Percentiles rank a stretch among this genome's conserved stretches.
Conservation (phyloP, 2,888 invertebrate species). For the Nezara viridula region DNA sequence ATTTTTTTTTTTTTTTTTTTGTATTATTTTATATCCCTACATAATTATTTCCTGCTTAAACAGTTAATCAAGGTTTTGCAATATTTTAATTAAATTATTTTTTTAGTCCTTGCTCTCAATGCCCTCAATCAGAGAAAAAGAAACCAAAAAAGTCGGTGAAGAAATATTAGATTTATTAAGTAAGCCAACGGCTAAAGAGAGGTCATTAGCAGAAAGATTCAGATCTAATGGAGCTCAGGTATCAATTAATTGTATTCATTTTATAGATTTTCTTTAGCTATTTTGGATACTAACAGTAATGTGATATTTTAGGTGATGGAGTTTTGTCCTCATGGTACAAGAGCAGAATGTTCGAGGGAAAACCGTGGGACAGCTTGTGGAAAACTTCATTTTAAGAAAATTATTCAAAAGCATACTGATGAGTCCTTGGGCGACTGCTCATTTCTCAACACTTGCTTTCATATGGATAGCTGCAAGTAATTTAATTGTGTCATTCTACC, state of each 20-base stretch:
- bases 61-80: background rate
- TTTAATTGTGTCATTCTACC: conserved; percentile 58
- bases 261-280: background rate
- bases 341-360: conserved; percentile 82
- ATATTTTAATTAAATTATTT: background rate
- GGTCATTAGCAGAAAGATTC: conserved; percentile 94
- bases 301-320: conserved; percentile 84
- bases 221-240: conserved; percentile 82
- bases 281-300: background rate
- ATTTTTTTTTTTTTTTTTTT: too few relatives aligned
- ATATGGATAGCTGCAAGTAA: conserved; percentile 98
- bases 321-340: conserved; percentile 96
- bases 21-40: too few relatives aligned
- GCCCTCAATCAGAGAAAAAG: conserved; percentile 95
- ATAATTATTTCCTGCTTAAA: background rate
- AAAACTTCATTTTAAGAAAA: conserved; percentile 96
- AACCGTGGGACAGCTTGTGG: conserved; percentile 74
- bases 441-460: conserved; percentile 97
- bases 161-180: conserved; percentile 94
- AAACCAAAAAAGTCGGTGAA: conserved; percentile 94
- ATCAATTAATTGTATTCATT: background rate
- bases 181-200: conserved; percentile 96
- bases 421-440: conserved; percentile 96
- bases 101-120: conserved; percentile 85
- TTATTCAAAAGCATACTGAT: conserved; percentile 95